A percentile compares a stretch with the other conserved stretches of the same genome.
These are phyloP conservation scores for Chionoecetes opilio DNA, from an alignment of 1,140 invertebrate genomes.

Conservation along the genomic window DNA sequence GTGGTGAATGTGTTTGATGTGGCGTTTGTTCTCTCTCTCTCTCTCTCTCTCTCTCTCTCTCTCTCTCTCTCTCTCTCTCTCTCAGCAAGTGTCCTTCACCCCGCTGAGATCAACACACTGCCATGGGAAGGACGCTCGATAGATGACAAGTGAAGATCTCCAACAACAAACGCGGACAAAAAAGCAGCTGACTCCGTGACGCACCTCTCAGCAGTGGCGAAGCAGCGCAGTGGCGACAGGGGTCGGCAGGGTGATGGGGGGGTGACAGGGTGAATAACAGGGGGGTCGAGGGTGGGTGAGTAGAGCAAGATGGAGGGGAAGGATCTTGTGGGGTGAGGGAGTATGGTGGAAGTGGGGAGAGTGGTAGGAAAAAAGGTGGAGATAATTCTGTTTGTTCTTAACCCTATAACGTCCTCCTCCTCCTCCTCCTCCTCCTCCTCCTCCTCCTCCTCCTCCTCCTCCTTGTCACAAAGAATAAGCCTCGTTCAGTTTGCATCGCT, in stretches of 20 bases:
- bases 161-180: not conserved
- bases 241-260: not conserved
- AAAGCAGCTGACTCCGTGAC: not conserved
- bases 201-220: not conserved
- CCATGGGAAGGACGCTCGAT: no score
- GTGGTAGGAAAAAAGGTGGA: not conserved
- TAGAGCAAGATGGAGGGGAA: not conserved
- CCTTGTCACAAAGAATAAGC: not conserved
- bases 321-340: not conserved
- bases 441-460: not conserved
- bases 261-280: not conserved
- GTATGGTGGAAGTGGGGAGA: not conserved
- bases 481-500: no score
- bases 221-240: not conserved
- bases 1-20: not conserved
- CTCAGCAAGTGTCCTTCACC: no score
- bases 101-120: no score
- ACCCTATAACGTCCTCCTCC: not conserved
- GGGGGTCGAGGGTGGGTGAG: no score
- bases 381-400: not conserved
- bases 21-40: not conserved
- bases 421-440: not conserved
- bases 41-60: conserved; percentile 29
- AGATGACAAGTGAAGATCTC: not conserved
- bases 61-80: conserved; percentile 12